Percentiles rank a stretch among this genome's conserved stretches.
Evolutionary conservation across 1,140 invertebrate species (phyloP).

Genomic region (Penaeus vannamei): DNA sequence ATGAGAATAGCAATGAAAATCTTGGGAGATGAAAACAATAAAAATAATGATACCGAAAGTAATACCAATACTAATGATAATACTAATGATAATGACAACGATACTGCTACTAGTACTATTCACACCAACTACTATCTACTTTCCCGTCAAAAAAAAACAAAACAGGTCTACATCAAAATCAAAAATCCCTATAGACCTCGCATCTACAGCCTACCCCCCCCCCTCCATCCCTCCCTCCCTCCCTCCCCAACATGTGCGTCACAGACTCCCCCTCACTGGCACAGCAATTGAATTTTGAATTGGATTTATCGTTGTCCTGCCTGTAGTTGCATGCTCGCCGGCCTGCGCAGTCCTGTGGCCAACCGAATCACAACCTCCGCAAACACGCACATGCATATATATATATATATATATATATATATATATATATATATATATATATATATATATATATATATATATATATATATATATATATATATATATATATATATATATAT

Average conservation of each 20-base stretch:
- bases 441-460: neutral
- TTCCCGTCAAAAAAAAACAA: too few relatives aligned
- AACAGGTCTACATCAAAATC: too few relatives aligned
- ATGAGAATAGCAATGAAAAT: conserved; percentile 1
- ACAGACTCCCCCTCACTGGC: too few relatives aligned
- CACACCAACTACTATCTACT: neutral
- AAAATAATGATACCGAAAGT: neutral
- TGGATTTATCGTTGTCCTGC: too few relatives aligned
- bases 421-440: neutral
- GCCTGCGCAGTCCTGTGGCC: neutral
- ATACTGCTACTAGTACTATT: neutral
- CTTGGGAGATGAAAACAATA: neutral
- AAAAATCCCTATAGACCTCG: too few relatives aligned
- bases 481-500: neutral
- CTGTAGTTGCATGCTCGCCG: neutral
- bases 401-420: neutral
- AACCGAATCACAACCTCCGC: neutral
- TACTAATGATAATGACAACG: conserved; percentile 7
- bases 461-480: neutral
- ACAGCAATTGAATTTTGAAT: too few relatives aligned
- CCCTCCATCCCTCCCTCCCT: too few relatives aligned
- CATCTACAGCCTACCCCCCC: too few relatives aligned
- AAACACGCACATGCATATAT: neutral
- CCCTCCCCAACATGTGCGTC: too few relatives aligned
- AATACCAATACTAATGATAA: conserved; percentile 3